phyloP scores from a whole-genome alignment of 2,113 vertebrate genomes.

The Dryoscopus gambensis region DNA sequence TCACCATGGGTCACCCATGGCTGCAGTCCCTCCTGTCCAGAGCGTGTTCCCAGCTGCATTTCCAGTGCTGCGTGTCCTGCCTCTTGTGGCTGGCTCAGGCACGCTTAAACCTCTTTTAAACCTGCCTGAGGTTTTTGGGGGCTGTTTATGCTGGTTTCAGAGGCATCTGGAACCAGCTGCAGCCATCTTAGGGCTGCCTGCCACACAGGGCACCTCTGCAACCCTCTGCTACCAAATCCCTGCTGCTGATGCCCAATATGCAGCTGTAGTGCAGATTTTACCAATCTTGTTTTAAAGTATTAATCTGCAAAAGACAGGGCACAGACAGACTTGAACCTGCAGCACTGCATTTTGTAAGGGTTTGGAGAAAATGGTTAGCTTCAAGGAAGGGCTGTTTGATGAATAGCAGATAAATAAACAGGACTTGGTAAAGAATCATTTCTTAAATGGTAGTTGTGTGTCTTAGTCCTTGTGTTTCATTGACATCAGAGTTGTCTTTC shows the following conservation, averaged over 20 bases:
- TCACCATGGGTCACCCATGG: too few relatives aligned
- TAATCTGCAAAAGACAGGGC: background rate
- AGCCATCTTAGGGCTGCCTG: background rate
- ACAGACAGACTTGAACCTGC: background rate
- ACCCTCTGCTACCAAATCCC: background rate
- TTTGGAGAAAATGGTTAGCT: background rate
- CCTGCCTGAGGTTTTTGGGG: background rate
- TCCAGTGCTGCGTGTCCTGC: background rate
- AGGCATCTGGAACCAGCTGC: background rate
- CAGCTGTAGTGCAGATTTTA: background rate
- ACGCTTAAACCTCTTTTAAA: background rate
- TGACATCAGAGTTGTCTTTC: background rate
- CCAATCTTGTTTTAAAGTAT: background rate
- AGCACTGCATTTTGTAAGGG: background rate
- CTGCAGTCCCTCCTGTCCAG: background rate
- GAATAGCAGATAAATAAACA: background rate
- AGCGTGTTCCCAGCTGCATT: accelerated
- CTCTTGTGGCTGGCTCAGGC: accelerated
- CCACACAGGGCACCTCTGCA: accelerated
- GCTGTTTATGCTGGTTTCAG: background rate
- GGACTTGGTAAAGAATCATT: background rate
- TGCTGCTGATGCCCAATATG: accelerated
- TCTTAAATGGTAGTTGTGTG: background rate
- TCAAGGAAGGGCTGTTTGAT: background rate
- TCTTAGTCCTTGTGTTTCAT: background rate